Evolutionary conservation across 2,113 vertebrate genomes (phyloP).

Genomic region (Nestor notabilis): DNA sequence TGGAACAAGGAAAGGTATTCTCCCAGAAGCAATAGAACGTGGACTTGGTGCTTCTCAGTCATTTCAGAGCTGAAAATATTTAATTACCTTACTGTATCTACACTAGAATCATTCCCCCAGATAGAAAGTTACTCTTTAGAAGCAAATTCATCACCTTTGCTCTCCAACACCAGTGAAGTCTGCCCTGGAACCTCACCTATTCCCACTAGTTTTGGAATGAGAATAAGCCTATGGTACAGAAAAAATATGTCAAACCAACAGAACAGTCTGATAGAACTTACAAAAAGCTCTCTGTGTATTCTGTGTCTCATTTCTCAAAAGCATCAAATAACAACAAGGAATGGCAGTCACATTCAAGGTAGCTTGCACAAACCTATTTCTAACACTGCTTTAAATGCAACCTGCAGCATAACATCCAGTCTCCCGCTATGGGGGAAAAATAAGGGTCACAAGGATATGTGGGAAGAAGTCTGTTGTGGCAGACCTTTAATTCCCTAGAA

Average conservation of each 20-base stretch:
- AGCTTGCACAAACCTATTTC: background rate
- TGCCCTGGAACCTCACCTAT: background rate
- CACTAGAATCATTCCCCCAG: background rate
- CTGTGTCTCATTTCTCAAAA: background rate
- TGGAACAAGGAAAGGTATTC: background rate
- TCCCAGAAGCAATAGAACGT: background rate
- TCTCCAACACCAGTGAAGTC: background rate
- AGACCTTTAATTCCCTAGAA: background rate
- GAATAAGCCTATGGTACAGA: background rate
- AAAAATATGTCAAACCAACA: background rate
- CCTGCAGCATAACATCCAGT: background rate
- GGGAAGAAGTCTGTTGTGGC: background rate
- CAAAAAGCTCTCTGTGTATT: background rate
- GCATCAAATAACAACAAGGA: background rate
- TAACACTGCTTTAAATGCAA: background rate
- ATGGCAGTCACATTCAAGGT: background rate
- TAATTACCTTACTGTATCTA: background rate
- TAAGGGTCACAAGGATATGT: background rate
- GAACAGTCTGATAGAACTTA: background rate
- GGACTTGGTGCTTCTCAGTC: background rate
- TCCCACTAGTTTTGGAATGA: background rate
- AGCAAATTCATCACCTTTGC: background rate
- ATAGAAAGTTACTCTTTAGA: background rate
- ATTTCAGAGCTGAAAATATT: background rate
- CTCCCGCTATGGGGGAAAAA: background rate